Evolutionary conservation across 2,888 invertebrate species (phyloP).

Genomic region (Drosophila multiciliata): DNA sequence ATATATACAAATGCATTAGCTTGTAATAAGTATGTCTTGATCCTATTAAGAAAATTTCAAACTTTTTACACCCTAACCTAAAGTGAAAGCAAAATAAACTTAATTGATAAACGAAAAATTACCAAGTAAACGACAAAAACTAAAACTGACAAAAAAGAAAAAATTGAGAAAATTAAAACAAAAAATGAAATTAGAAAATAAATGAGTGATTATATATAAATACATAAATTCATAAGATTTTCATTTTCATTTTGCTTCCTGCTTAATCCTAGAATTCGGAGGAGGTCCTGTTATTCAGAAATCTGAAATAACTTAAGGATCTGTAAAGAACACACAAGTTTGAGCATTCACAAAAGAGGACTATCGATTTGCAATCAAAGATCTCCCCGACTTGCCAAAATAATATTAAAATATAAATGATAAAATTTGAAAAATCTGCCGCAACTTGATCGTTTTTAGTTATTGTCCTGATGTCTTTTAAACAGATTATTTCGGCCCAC

Average conservation of each 20-base stretch:
- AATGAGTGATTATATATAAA: conserved; percentile 73
- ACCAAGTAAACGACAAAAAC: conserved; percentile 48
- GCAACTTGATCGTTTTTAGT: background rate
- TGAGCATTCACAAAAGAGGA: background rate
- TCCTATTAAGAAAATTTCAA: conserved; percentile 65
- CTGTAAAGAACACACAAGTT: background rate
- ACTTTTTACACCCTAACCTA: no score
- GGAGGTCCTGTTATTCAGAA: background rate
- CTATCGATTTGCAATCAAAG: background rate
- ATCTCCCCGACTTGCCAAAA: background rate
- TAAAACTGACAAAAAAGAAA: conserved; percentile 24
- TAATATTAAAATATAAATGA: background rate
- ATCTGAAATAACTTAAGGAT: background rate
- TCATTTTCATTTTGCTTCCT: background rate
- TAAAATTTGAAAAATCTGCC: background rate
- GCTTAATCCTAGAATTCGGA: background rate
- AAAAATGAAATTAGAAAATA: conserved; percentile 61
- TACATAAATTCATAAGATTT: conserved; percentile 39
- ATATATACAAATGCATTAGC: conserved; percentile 28
- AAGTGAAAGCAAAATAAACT: conserved; percentile 35
- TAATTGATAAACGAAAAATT: conserved; percentile 59
- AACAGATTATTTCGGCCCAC: no score
- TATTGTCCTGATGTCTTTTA: background rate
- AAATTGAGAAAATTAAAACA: conserved; percentile 35
- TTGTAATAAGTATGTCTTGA: conserved; percentile 59